Conservation (phyloP, 2,113 vertebrate species). For the Eleginops maclovinus region DNA sequence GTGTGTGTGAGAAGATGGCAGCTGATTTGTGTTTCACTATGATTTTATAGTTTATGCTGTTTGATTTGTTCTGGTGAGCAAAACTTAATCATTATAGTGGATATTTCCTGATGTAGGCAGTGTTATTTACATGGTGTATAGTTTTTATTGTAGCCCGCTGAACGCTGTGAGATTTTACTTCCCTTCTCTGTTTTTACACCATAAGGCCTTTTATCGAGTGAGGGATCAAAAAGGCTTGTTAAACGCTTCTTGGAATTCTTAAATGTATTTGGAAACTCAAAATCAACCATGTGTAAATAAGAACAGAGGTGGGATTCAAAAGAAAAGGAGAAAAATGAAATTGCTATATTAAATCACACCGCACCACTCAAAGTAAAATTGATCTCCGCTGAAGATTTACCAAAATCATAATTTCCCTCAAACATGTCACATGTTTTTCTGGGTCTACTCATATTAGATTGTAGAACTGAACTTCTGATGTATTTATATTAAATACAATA, state of each 20-base stretch:
- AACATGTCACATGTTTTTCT: neutral
- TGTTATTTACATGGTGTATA: slow-evolving; percentile 17
- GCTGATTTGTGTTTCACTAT: slow-evolving; percentile 49
- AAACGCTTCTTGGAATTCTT: slow-evolving; percentile 1
- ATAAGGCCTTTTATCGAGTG: neutral
- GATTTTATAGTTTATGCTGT: slow-evolving; percentile 33
- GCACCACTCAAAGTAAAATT: neutral
- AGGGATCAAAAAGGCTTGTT: slow-evolving; percentile 24
- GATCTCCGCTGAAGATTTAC: neutral
- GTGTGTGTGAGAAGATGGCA: slow-evolving; percentile 47
- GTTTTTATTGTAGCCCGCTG: slow-evolving; percentile 27
- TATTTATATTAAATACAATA: neutral
- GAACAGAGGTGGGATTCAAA: slow-evolving; percentile 8
- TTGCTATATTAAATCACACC: neutral
- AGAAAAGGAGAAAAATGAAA: neutral
- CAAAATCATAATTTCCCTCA: neutral
- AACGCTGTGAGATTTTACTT: too few species aligned
- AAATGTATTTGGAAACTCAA: neutral
- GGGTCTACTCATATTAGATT: neutral
- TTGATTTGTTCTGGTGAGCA: slow-evolving; percentile 34
- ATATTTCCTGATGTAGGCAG: slow-evolving; percentile 38
- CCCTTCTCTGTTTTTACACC: neutral
- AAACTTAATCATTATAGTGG: slow-evolving; percentile 36
- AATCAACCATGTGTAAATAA: slow-evolving; percentile 28
- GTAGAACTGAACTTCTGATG: neutral